Evolutionary conservation across 2,888 invertebrate species (phyloP).

Genomic region (Cerastis leucographa): DNA sequence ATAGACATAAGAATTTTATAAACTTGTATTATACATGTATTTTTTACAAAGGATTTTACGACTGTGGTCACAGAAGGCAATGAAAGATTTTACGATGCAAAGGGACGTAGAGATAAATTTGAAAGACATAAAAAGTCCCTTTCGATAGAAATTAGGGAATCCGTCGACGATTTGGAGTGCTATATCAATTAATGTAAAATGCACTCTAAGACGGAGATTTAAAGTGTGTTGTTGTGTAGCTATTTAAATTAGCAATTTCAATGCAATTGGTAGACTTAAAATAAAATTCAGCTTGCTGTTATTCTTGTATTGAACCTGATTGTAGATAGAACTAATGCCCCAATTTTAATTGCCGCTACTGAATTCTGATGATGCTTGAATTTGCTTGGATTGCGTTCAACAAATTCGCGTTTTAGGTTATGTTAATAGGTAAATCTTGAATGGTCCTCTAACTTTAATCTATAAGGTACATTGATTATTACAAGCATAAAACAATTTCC

Average conservation of each 20-base stretch:
- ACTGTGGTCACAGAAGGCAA: slow-evolving; percentile 69
- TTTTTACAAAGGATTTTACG: slow-evolving; percentile 75
- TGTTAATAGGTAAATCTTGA: background rate
- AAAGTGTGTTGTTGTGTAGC: slow-evolving; percentile 22
- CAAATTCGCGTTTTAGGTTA: background rate
- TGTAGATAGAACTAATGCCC: slow-evolving; percentile 10
- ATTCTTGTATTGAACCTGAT: slow-evolving; percentile 23
- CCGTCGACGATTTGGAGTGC: slow-evolving; percentile 41
- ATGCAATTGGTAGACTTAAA: slow-evolving; percentile 19
- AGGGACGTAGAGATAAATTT: slow-evolving; percentile 64
- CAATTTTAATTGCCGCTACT: slow-evolving; percentile 16
- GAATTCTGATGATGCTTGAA: slow-evolving; percentile 12
- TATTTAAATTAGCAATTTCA: slow-evolving; percentile 28
- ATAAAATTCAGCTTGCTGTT: slow-evolving; percentile 37
- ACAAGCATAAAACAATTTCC: slow-evolving; percentile 12
- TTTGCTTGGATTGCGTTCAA: background rate
- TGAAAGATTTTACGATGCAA: slow-evolving; percentile 77
- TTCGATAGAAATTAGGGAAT: slow-evolving; percentile 63
- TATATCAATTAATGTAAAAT: slow-evolving; percentile 29
- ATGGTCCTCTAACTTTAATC: background rate
- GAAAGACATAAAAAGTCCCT: slow-evolving; percentile 61
- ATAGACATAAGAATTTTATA: slow-evolving; percentile 72
- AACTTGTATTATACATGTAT: slow-evolving; percentile 65
- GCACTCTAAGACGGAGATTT: slow-evolving; percentile 22
- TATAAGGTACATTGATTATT: background rate